Evolutionary conservation across 2,888 invertebrate genomes (phyloP).

Genomic region (Phragmatobia fuliginosa): DNA sequence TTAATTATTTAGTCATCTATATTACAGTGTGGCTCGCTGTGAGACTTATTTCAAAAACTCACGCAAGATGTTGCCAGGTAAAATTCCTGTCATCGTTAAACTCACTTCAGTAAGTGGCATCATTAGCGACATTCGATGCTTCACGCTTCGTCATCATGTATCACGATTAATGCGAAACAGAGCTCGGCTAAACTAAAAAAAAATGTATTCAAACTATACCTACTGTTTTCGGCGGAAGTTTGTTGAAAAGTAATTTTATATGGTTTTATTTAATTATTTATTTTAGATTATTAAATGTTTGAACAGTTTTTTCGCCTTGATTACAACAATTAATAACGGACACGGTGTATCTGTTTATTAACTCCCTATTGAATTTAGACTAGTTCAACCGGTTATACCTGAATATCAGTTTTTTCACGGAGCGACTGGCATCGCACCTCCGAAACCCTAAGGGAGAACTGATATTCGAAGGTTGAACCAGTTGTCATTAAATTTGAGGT

Average conservation of each 20-base stretch:
- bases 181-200: constrained; percentile 23
- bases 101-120: constrained; percentile 47
- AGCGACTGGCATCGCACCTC: too few species aligned
- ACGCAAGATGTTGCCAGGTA: constrained; percentile 22
- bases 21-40: constrained; percentile 6
- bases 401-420: too few species aligned
- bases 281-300: not conserved
- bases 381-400: too few species aligned
- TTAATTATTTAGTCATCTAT: not conserved
- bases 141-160: constrained; percentile 48
- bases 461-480: too few species aligned
- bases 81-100: constrained; percentile 36
- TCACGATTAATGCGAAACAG: constrained; percentile 44
- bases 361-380: too few species aligned
- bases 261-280: not conserved
- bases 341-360: too few species aligned
- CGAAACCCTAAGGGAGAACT: too few species aligned
- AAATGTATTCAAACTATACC: constrained; percentile 21
- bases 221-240: not conserved
- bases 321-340: not conserved
- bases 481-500: too few species aligned
- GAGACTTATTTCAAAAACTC: constrained; percentile 32
- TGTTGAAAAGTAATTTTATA: not conserved
- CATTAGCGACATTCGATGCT: constrained; percentile 48
- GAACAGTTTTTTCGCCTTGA: too few species aligned